Percentiles rank a stretch among this genome's conserved stretches.
Evolutionary conservation across 2,888 invertebrate species (phyloP).

Genomic region (Archaeoteleia sp.): DNA sequence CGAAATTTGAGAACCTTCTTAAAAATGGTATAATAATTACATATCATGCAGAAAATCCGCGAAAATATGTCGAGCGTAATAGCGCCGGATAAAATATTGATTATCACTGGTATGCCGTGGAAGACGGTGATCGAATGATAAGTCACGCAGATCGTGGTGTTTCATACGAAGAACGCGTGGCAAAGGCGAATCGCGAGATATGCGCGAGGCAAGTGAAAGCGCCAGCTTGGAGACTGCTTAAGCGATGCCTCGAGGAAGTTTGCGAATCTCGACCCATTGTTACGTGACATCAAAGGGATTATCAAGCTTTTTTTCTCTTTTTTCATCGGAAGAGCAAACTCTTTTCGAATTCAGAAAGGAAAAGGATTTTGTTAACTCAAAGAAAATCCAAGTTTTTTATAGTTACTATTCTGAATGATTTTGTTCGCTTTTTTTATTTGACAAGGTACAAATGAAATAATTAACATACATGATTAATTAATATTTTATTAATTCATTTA

Average conservation of each 20-base stretch:
- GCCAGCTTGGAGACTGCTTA: conserved; percentile 23
- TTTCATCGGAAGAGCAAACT: neutral
- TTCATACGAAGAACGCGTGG: conserved; percentile 31
- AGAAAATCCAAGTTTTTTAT: no score
- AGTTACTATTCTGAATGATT: no score
- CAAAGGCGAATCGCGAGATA: conserved; percentile 34
- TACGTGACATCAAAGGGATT: conserved; percentile 43
- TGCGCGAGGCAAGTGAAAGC: conserved; percentile 10
- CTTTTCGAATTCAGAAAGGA: no score
- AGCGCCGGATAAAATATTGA: conserved; percentile 43
- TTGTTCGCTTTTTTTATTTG: no score
- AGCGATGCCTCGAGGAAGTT: conserved; percentile 31
- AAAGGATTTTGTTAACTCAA: no score
- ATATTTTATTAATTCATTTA: no score
- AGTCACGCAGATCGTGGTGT: conserved; percentile 39
- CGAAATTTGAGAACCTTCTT: no score
- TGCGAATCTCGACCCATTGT: conserved; percentile 33
- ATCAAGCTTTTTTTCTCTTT: conserved; percentile 14
- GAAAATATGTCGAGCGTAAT: conserved; percentile 8
- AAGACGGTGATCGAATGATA: conserved; percentile 37
- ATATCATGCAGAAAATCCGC: no score
- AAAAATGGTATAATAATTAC: no score
- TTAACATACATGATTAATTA: no score
- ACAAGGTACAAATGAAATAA: no score
- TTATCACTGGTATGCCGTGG: conserved; percentile 36